Percentiles rank a stretch among this genome's conserved stretches.
These are phyloP conservation scores for Chelonia mydas DNA, from an alignment of 2,797 vertebrate species.

Conservation along the genomic window DNA sequence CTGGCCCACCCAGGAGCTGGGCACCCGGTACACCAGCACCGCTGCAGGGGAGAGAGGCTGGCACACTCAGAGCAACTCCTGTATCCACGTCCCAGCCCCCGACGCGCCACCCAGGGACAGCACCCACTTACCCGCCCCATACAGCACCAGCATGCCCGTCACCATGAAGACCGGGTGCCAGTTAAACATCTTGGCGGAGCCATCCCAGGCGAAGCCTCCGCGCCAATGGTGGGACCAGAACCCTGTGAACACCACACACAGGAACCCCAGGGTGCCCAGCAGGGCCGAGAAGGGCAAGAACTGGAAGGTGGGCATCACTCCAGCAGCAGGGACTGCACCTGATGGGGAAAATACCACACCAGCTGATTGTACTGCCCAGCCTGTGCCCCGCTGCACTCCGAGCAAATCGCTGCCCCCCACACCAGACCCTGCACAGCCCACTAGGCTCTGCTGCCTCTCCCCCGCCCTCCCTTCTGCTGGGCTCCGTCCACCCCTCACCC, in stretches of 20 bases:
- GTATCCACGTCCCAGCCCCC: accelerated
- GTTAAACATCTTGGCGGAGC: slow-evolving; percentile 85
- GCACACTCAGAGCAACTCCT: not conserved
- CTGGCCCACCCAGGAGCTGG: slow-evolving; percentile 85
- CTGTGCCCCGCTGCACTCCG: not conserved
- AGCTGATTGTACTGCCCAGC: not conserved
- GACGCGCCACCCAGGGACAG: accelerated
- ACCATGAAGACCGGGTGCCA: slow-evolving; percentile 96
- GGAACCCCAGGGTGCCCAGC: slow-evolving; percentile 82
- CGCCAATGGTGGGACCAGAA: slow-evolving; percentile 87
- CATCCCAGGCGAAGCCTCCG: slow-evolving; percentile 89
- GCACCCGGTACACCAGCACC: slow-evolving; percentile 90
- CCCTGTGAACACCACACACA: slow-evolving; percentile 83
- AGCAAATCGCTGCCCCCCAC: not conserved
- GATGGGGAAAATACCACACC: accelerated
- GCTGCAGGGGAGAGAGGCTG: slow-evolving; percentile 73
- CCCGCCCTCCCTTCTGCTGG: no score
- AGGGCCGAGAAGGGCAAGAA: slow-evolving; percentile 83
- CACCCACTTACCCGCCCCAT: slow-evolving; percentile 86
- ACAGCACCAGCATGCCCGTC: slow-evolving; percentile 88
- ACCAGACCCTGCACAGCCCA: not conserved
- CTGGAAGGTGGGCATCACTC: slow-evolving; percentile 69
- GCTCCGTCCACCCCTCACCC: not conserved
- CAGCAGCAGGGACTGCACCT: not conserved
- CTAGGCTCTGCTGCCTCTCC: not conserved